Evolutionary conservation across 2,113 vertebrate genomes (phyloP), one percentile per base, ranked within the genome.

Genomic region (Zootoca vivipara): DNA sequence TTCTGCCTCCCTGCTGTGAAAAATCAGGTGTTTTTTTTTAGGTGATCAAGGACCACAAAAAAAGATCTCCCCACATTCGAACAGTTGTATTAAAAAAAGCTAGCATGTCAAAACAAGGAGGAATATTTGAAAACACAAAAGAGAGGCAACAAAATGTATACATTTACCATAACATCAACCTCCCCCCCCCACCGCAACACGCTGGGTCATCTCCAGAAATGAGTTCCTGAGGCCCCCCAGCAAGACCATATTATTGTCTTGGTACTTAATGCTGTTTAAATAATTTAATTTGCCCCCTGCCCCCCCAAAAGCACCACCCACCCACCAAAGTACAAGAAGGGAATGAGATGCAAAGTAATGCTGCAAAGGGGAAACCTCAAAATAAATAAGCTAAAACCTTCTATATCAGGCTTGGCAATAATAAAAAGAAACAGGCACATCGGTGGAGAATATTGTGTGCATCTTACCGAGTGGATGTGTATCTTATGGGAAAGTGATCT

Each of bases 401-500:
- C 86, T 64, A 77, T 67, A 33, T 24, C 85, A 77, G 70, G 22
- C 0, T 40, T 62, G 1, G 26, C 42, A 88, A 87, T 0, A 33
- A 42, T 42, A 28, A 64, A n/a, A 84, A 65, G 85, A 85, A 58
- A 6, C 56, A 3, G 42, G 62, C 85, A 22, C 74, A 0, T 12
- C 12, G 81, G 92, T 1, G 33, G 90, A 89, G 15, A 40, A 58
- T 1, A 12, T 90, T 78, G 3, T 69, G 24, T 24, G 8, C 10
- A 3, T 52, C 10, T 52, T 52, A 52, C 46, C 46, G 5, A 30
- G 72, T 58, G 87, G 87, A 20, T 89, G 92, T 91, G 91, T 95
- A 74, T 90, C 92, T 93, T 78, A 62, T 86, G 87, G 93, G 93
- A 94, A 87, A 92, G 86, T 70, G 88, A 52, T 46, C 28, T 74